These are phyloP conservation scores for Pseudolycoriella hygida DNA, from an alignment of 2,888 invertebrate genomes.

Conservation along the genomic window DNA sequence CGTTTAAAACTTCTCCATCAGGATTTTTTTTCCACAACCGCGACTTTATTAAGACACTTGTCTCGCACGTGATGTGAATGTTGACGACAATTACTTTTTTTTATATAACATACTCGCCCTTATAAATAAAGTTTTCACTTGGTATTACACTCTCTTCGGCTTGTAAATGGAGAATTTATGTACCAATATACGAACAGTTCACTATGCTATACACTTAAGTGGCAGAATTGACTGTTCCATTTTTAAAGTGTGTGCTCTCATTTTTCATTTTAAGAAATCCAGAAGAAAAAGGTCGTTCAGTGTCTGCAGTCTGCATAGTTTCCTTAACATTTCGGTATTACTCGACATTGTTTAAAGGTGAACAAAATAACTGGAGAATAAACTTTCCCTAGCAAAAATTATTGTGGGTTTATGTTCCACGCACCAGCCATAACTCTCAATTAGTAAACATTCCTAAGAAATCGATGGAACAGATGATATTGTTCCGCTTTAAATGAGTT, in stretches of 20 bases:
- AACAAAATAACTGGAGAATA: too few species aligned
- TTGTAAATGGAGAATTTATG: background rate
- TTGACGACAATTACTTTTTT: background rate
- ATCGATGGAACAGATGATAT: conserved; percentile 3
- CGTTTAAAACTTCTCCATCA: too few species aligned
- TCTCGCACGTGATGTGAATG: conserved; percentile 6
- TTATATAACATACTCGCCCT: background rate
- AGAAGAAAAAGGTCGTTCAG: background rate
- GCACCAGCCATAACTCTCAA: conserved; percentile 5
- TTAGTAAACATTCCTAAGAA: conserved; percentile 3
- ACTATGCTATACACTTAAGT: background rate
- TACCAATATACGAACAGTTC: background rate
- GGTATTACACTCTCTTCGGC: background rate
- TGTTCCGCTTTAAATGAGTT: too few species aligned
- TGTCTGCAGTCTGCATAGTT: background rate
- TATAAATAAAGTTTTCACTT: background rate
- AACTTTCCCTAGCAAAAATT: background rate
- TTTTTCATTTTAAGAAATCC: too few species aligned
- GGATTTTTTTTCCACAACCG: background rate
- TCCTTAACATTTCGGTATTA: background rate
- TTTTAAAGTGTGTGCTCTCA: too few species aligned
- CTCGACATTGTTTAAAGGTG: too few species aligned
- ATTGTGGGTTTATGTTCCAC: background rate
- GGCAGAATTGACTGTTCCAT: too few species aligned
- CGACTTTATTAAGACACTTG: conserved; percentile 6